These are phyloP conservation scores for Calliopsis andreniformis DNA, from an alignment of 1,140 invertebrate species.

Conservation along the genomic window DNA sequence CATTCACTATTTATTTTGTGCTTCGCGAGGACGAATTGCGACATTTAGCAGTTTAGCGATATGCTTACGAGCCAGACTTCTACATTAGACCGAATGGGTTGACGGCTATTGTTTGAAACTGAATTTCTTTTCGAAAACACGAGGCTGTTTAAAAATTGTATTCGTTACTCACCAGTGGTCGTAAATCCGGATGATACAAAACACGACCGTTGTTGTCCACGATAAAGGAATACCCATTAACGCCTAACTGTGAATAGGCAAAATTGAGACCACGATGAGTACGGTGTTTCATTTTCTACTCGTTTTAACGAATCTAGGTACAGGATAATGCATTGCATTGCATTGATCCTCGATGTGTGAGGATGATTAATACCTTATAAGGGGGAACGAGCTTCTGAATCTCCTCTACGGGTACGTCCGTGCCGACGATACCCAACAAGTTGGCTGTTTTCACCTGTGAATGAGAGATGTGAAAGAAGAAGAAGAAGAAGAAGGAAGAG, in stretches of 20 bases:
- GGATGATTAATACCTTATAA: conserved; percentile 96
- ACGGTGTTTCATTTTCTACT: too few species aligned
- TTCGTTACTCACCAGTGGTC: conserved; percentile 91
- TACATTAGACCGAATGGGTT: not conserved
- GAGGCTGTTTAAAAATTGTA: too few species aligned
- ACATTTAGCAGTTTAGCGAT: too few species aligned
- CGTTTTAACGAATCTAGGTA: too few species aligned
- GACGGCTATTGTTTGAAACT: not conserved
- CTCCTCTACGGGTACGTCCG: conserved; percentile 95
- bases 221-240: conserved; percentile 98
- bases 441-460: conserved; percentile 91
- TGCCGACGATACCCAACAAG: conserved; percentile 95
- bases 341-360: too few species aligned
- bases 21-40: too few species aligned
- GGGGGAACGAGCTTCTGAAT: conserved; percentile 95
- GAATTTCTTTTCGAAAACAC: not conserved
- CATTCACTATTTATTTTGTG: too few species aligned
- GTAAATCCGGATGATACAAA: conserved; percentile 98
- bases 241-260: conserved; percentile 89
- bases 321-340: too few species aligned
- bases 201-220: conserved; percentile 98
- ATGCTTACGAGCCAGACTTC: too few species aligned
- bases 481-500: too few species aligned
- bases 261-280: not conserved
- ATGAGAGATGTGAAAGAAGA: conserved; percentile 64